Evolutionary conservation across 2,888 invertebrate species (phyloP).

Genomic region (Agapostemon virescens): DNA sequence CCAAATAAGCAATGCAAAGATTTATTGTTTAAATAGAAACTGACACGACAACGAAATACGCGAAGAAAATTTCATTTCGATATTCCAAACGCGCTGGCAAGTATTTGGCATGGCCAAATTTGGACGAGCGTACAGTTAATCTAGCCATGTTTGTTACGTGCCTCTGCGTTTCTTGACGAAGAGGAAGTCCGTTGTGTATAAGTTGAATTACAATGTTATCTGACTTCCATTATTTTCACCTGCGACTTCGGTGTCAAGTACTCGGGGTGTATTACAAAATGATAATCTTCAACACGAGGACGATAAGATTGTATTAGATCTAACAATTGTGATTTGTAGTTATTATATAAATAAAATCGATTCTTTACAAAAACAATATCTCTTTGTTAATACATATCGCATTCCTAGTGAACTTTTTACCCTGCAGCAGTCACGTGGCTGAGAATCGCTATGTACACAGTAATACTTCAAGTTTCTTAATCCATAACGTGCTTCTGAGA

Average conservation of each 20-base stretch:
- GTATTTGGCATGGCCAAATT: slow-evolving; percentile 42
- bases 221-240: background rate
- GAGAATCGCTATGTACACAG: background rate
- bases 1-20: background rate
- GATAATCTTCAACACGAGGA: background rate
- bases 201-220: slow-evolving; percentile 43
- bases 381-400: background rate
- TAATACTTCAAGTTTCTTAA: too few relatives aligned
- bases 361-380: background rate
- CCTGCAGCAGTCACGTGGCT: background rate
- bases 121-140: slow-evolving; percentile 46
- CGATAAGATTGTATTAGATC: background rate
- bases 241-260: background rate
- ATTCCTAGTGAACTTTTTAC: background rate
- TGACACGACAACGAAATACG: slow-evolving; percentile 7
- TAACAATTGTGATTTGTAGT: background rate
- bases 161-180: slow-evolving; percentile 29
- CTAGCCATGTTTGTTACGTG: slow-evolving; percentile 38
- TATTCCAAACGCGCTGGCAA: slow-evolving; percentile 35
- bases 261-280: background rate
- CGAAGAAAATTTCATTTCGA: slow-evolving; percentile 18
- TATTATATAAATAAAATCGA: background rate
- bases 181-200: slow-evolving; percentile 43
- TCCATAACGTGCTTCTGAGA: too few relatives aligned
- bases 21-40: background rate